Base-by-base conservation (phyloP, 2,113 vertebrate species). In the Gnathonemus longibarbis region DNA sequence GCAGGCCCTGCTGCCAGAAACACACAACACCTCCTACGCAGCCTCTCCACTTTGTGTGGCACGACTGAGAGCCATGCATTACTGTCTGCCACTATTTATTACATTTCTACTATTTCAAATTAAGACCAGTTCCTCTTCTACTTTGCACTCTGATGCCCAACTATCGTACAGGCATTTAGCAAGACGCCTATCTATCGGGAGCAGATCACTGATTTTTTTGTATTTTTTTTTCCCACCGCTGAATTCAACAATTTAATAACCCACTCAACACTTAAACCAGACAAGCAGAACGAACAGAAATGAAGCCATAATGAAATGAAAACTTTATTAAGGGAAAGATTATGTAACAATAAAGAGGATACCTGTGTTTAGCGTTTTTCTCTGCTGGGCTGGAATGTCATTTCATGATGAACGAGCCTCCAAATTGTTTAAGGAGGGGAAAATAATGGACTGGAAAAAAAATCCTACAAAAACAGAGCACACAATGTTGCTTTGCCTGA, bases 101-200 rank as follows among this genome's bases (percentile, higher is more conserved):
- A 88, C 53, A 50, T 80, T 84, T 89, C 58, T 39, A 70, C 89
- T 91, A 10, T 9, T 90, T 0, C 48, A 90, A 90, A 49, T 93
- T 92, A 91, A 62, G 91, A 90, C 21, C 92, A 90, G 90, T 93
- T 93, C 90, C 66, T 92, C 91, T 93, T 92, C 91, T 93, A 93
- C 94, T 92, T 93, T 92, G 92, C 91, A 84, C 92, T 90, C 91
- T 90, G 93, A 93, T 93, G 35, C 74, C 35, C 92, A 94, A 89
- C 80, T 87, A 92, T 93, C 92, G 83, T 84, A 91, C 93, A 94
- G 92, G 88, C 93, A 94, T 93, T 91, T 70, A 90, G 49, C 87
- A 58, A 86, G 89, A 74, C 56, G 39, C 49, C 62, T 74, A 42
- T 85, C 50, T 62, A 53, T 39, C 48, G 89, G 93, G 92, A 91